Evolutionary conservation across 2,113 vertebrate genomes (phyloP).

Genomic region (Condylura cristata): DNA sequence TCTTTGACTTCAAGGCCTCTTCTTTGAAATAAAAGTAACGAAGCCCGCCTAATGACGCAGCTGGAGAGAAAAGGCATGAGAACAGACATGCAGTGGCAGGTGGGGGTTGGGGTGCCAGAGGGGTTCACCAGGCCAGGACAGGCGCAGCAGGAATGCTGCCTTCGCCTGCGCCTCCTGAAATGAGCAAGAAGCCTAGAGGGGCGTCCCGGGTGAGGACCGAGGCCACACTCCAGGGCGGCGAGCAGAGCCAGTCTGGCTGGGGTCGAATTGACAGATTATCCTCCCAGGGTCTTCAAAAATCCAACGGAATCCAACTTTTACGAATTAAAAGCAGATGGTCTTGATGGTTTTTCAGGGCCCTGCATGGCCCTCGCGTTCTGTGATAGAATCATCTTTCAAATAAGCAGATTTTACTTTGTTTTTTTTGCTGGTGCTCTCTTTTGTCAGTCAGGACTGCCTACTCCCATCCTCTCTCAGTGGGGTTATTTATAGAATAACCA

Average conservation of each 20-base stretch:
- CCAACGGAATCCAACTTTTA: constrained; percentile 13
- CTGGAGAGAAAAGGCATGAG: not conserved
- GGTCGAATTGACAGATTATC: not conserved
- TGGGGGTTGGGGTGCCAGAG: no score
- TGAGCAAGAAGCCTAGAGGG: no score
- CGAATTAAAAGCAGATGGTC: not conserved
- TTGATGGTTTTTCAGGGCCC: not conserved
- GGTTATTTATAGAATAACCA: constrained; percentile 74
- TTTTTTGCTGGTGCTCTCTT: not conserved
- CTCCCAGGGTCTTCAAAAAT: not conserved
- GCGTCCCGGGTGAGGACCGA: not conserved
- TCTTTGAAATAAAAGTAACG: not conserved
- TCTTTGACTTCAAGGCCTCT: not conserved
- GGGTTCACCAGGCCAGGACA: no score
- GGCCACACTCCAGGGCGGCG: not conserved
- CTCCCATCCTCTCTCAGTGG: constrained; percentile 48
- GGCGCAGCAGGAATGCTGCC: not conserved
- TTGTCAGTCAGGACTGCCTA: constrained; percentile 51
- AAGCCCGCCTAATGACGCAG: accelerated
- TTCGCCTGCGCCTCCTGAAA: not conserved
- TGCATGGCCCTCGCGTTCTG: not conserved
- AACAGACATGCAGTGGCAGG: no score
- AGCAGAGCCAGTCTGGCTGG: not conserved
- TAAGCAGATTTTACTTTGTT: not conserved
- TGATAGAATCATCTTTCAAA: constrained; percentile 40